Conservation (phyloP, 2,113 vertebrate species). For the Gopherus evgoodei region DNA sequence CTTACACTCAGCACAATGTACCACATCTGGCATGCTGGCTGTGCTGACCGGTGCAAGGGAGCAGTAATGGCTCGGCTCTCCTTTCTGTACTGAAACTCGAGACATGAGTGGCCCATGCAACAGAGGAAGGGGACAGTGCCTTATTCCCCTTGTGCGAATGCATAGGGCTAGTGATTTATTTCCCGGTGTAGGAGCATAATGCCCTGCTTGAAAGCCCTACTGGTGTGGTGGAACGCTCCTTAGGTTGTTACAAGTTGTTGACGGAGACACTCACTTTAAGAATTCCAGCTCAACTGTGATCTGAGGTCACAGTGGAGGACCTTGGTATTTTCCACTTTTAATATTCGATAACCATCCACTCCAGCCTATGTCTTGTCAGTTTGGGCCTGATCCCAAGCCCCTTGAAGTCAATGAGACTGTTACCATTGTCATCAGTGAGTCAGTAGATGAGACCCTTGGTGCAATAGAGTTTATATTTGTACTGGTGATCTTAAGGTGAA, state of each 20-base stretch:
- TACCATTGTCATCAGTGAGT: background rate
- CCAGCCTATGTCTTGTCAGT: background rate
- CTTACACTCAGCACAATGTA: background rate
- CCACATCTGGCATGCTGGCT: background rate
- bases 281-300: background rate
- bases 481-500: background rate
- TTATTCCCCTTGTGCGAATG: background rate
- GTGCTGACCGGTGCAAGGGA: background rate
- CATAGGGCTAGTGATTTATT: background rate
- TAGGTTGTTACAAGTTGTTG: background rate
- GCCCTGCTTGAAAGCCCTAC: background rate
- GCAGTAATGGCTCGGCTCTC: background rate
- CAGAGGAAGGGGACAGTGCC: fast-evolving
- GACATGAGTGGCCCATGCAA: fast-evolving
- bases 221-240: background rate
- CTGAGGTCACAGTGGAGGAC: background rate
- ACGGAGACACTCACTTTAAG: background rate
- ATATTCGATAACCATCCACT: background rate
- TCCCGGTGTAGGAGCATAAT: background rate
- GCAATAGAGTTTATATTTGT: background rate
- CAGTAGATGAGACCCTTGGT: no score
- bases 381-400: background rate
- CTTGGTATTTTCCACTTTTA: background rate
- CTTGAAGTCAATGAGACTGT: background rate
- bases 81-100: fast-evolving